Evolutionary conservation across 92 coral and sea anemone genomes (phyloP), one percentile per base, ranked within the genome.

Genomic region (Metridium senile): DNA sequence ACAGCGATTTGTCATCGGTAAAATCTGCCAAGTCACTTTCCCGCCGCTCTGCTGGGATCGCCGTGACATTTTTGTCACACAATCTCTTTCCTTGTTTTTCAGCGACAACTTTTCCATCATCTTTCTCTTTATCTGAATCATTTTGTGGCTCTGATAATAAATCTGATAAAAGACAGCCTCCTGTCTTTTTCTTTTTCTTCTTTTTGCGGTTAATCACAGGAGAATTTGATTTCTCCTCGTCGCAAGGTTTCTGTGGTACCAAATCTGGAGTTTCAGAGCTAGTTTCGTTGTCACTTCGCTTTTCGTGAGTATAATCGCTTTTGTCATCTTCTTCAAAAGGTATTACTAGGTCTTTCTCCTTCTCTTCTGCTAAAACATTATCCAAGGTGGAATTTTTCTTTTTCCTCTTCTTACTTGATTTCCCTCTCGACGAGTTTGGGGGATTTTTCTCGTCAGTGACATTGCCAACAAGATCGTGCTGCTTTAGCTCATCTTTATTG

Each of bases 131-230:
- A 54, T 54, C 59, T 20, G 59, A 54, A 54, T 54, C 59, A 54
- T 54, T 54, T 54, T 54, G 59, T 2, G 59, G 59, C 23, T 20
- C 59, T 3, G 59, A 13, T 54, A 54, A 20, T 2, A 9, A 9
- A 29, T 68, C 74, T 8, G 74, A 68, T 30, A 34, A 19, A 31
- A 68, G 56, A 29, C 7, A 23, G 74, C 74, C 74, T 1, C 11
- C 28, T 68, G 10, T 68, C 74, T 68, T 68, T 23, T 68, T 68
- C 49, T 39, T 39, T 23, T 33, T 68, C 74, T 68, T 68, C 31
- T 68, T 68, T 39, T 45, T 68, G 11, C 74, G 47, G 7, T 34
- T 10, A 35, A 54, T 8, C 1, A 19, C 74, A 2, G 74, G 74
- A 25, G 74, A 68, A 45, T 33, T 39, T 9, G 56, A 30, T 9